Evolutionary conservation across 2,888 invertebrate genomes (phyloP), one percentile per base, ranked within the genome.

Genomic region (Balanococcus diminutus): DNA sequence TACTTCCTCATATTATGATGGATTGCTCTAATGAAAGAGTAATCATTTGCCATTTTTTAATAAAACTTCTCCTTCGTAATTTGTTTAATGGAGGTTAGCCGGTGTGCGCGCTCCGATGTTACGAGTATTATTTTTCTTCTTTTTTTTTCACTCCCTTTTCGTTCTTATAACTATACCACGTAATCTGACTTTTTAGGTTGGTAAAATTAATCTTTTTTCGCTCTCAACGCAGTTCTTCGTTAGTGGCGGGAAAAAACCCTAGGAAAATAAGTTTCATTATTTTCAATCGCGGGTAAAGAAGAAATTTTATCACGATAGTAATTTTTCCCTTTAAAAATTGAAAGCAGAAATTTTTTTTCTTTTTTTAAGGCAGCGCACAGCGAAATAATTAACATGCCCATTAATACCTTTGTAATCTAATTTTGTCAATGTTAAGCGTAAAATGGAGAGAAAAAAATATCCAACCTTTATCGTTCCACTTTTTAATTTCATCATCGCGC

Each of bases 11-110:
- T 51, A 39, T 84, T 72, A 84, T 84, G 84, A 84, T 84, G 84
- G 84, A 84, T 84, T 84, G 84, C 84, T 84, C 46, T 84, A 84
- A 84, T 84, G 84, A 84, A 84, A 67, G 84, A 84, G 84, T 84
- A 84, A 84, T 84, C 84, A 84, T 84, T 84, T 79, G 84, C 84
- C 75, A 75, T 84, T 84, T 84, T 84, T 84, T 75, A 32, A 75
- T 84, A 39, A 84, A 84, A 84, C 72, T 84, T 72, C 28, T 75
- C 84, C 39, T 84, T 72, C 84, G 51, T 84, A 42, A 84, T 75
- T 42, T 84, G 75, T 84, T 84, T 84, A 84, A 75, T 42, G 79
- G 75, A 72, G 75, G 84, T 84, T 75, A 75, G 84, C 46, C 79
- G n/a, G 46, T 32, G 46, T 28, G 39, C 72, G 84, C 46, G 79